Conservation (phyloP, 2,113 vertebrate species). For the Perccottus glenii region DNA sequence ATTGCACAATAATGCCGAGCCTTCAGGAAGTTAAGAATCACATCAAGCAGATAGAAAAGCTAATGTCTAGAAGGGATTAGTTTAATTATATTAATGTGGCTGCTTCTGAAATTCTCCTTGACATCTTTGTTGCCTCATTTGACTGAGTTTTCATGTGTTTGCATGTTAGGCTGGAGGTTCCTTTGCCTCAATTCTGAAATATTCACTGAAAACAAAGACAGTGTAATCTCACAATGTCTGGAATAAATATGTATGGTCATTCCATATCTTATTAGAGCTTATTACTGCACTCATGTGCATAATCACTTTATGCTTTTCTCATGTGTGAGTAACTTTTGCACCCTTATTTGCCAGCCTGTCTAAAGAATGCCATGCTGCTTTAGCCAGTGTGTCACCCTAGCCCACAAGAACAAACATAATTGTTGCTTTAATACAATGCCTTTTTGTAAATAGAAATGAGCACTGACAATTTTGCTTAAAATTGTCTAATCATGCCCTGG, state of each 20-base stretch:
- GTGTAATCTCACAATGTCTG: conserved; percentile 45
- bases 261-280: conserved; percentile 63
- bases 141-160: conserved; percentile 54
- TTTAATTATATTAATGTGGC: conserved; percentile 68
- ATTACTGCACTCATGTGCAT: conserved; percentile 71
- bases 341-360: conserved; percentile 45
- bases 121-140: conserved; percentile 60
- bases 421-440: conserved; percentile 35
- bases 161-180: conserved; percentile 38
- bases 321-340: conserved; percentile 66
- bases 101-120: conserved; percentile 60
- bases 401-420: conserved; percentile 40
- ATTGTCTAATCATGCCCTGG: conserved; percentile 22
- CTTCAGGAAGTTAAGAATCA: conserved; percentile 52
- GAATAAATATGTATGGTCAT: conserved; percentile 58
- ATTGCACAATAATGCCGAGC: conserved; percentile 42
- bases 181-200: conserved; percentile 52
- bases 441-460: conserved; percentile 35
- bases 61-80: conserved; percentile 51
- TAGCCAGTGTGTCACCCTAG: conserved; percentile 42
- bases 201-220: conserved; percentile 48
- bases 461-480: conserved; percentile 7
- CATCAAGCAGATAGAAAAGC: conserved; percentile 54
- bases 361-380: conserved; percentile 23
- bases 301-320: conserved; percentile 63